Base-by-base conservation (phyloP, 2,888 invertebrate species). In the Melieria picta region DNA sequence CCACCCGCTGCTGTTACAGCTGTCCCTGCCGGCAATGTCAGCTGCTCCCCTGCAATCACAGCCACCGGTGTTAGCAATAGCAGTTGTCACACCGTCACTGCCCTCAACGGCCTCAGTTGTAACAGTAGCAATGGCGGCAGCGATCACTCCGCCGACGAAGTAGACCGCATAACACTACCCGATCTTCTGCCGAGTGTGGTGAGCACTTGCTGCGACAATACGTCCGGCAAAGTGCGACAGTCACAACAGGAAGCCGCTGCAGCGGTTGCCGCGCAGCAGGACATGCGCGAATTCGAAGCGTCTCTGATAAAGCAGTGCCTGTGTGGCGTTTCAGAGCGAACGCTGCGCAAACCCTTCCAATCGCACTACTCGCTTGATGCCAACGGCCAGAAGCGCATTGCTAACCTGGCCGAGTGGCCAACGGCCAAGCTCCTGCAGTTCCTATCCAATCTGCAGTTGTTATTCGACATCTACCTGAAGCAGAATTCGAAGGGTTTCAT, bases 401-500 rank as follows among this genome's bases (percentile, higher is more conserved):
- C 89, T 1, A 88, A 89, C 73, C 81, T 91, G 68, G 87, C 89
- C 69, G 89, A 91, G 83, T 92, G 92, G 91, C 90, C 91, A 55
- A 88, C 89, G n/a, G 90, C 90, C 76, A 90, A 91, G 80, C 89
- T 93, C 5, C 85, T 96, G 57, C 92, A 94, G 79, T 94, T 94
- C 82, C 88, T 96, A 75, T 95, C 95, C 73, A 94, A 93, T 77
- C 89, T 95, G 80, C 95, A 96, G 81, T 88, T 95, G 11, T 88
- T 95, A 76, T 94, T 94, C 82, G 94, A 95, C 84, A 91, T 95
- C 65, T 94, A 95, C 82, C 88, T 94, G 67, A 94, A 94, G 83
- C 95, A 96, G 84, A 94, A 94, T 79, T 90, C 91, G 65, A 92
- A 92, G 75, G 95, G 95, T 11, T 91, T 91, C 50, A 94, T 95